A percentile compares a stretch with the other conserved stretches of the same genome.
These are phyloP conservation scores for Emydocephalus ijimae DNA, from an alignment of 2,113 vertebrate species.

Conservation along the genomic window DNA sequence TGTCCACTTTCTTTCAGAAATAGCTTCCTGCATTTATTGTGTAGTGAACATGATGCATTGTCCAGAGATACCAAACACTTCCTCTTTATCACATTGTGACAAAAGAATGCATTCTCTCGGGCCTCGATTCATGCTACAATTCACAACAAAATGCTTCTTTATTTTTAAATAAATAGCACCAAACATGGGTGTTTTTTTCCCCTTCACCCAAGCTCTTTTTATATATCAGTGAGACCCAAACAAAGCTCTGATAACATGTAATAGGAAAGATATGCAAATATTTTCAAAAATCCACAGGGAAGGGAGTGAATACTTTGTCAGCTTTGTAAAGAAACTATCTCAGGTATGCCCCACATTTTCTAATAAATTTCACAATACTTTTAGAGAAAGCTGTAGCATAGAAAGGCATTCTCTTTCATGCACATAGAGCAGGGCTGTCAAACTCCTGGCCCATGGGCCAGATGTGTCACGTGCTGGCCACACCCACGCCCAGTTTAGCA, in stretches of 20 bases:
- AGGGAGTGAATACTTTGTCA: background rate
- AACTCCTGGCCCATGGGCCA: too few species aligned
- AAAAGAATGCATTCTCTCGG: background rate
- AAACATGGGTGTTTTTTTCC: background rate
- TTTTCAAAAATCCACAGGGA: background rate
- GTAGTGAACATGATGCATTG: background rate
- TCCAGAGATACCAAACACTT: background rate
- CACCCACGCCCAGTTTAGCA: too few species aligned
- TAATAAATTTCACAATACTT: background rate
- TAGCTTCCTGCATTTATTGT: background rate
- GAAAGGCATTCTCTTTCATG: background rate
- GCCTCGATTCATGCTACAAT: background rate
- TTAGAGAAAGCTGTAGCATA: background rate
- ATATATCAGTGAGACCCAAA: background rate
- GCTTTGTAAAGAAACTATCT: background rate
- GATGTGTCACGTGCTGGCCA: too few species aligned
- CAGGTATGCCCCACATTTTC: background rate
- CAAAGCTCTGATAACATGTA: background rate
- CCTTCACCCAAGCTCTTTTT: background rate
- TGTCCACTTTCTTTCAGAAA: background rate
- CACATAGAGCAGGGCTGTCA: background rate
- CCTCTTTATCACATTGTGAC: background rate
- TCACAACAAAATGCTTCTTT: background rate
- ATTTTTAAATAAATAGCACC: background rate
- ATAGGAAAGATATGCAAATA: background rate